These are phyloP conservation scores for Oasisia sp. DNA, from an alignment of 2,888 invertebrate genomes.

Conservation along the genomic window DNA sequence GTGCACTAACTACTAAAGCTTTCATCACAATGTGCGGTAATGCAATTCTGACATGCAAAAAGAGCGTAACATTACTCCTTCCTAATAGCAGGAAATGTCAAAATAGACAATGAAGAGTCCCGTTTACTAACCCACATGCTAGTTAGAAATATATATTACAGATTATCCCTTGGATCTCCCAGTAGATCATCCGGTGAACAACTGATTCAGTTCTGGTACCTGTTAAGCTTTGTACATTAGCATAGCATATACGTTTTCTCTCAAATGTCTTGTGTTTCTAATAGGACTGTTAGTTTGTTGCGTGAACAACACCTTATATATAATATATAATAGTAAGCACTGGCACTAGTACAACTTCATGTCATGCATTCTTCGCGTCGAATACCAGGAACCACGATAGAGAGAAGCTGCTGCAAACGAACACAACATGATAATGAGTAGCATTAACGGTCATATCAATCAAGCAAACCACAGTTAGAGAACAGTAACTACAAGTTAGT, in stretches of 20 bases:
- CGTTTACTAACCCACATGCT: neutral
- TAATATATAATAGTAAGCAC: neutral
- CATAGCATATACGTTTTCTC: neutral
- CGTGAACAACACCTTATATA: too few relatives aligned
- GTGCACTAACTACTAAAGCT: neutral
- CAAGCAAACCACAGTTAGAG: neutral
- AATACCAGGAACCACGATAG: neutral
- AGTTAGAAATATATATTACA: neutral
- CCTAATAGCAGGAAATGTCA: neutral
- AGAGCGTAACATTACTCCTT: neutral
- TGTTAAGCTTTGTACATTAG: neutral
- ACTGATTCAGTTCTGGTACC: neutral
- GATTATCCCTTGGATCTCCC: neutral
- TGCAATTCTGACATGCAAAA: neutral
- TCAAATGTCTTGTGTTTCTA: neutral
- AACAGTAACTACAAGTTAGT: neutral
- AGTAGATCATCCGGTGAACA: neutral
- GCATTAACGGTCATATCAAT: neutral
- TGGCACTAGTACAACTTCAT: neutral
- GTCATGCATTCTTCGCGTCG: neutral
- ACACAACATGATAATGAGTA: neutral
- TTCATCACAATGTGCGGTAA: neutral
- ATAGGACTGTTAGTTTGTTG: neutral
- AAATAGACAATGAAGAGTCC: neutral
- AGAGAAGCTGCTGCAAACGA: neutral